These are phyloP conservation scores for Acanthosepion esculentum DNA, from an alignment of 2,888 invertebrate genomes.

Conservation along the genomic window DNA sequence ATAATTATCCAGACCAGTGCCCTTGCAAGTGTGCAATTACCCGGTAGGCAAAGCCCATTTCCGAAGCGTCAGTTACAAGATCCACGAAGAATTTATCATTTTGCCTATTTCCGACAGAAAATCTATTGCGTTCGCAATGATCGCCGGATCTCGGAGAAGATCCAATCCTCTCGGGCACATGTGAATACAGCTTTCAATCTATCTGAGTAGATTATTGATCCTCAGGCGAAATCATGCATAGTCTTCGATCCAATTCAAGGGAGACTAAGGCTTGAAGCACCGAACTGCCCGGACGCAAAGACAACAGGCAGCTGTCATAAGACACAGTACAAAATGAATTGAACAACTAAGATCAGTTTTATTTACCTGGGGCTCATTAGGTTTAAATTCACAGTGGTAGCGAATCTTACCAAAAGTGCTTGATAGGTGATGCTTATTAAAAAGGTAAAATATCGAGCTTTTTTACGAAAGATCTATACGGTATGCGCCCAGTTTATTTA, in stretches of 20 bases:
- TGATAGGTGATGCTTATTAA: too few relatives aligned
- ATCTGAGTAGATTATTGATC: background rate
- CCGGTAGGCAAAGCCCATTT: background rate
- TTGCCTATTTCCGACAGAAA: slow-evolving; percentile 9
- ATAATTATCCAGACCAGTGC: slow-evolving; percentile 23
- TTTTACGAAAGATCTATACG: too few relatives aligned
- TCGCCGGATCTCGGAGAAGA: background rate
- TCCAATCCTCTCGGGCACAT: slow-evolving; percentile 8
- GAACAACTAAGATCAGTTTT: background rate
- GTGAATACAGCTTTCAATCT: background rate
- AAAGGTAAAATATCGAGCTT: too few relatives aligned
- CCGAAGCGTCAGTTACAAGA: slow-evolving; percentile 4
- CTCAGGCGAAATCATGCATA: background rate
- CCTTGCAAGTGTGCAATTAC: slow-evolving; percentile 10
- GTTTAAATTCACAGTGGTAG: too few relatives aligned
- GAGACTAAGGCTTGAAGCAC: background rate
- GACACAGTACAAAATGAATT: background rate
- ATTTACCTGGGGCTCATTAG: background rate
- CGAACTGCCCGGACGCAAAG: background rate
- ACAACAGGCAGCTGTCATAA: background rate
- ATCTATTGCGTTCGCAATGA: slow-evolving; percentile 9
- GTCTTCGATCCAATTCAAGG: background rate
- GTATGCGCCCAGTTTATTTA: too few relatives aligned
- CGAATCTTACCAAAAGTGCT: too few relatives aligned
- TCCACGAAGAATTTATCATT: slow-evolving; percentile 33